Base-by-base conservation (phyloP, 2,113 vertebrate species). In the Ochotona curzoniae region DNA sequence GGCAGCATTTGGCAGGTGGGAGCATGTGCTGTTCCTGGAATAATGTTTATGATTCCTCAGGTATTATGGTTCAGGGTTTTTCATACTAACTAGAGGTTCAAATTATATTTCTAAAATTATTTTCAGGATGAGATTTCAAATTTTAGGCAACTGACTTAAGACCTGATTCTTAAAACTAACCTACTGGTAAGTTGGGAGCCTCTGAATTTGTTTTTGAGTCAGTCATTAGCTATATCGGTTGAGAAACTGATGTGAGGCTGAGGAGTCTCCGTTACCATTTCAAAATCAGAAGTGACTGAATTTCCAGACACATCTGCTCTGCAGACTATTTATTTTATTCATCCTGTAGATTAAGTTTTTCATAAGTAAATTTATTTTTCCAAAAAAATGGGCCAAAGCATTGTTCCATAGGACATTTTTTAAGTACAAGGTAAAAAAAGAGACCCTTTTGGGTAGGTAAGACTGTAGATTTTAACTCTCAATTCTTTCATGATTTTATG, bases 191-290 rank as follows among this genome's bases (percentile, higher is more conserved):
- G 35, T 32, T 20, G 6, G 47, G 25, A 76, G 57, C n/a, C 47
- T 82, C 73, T 57, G 1, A 14, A 28, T 51, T 85, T 63, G 78
- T 88, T 79, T 49, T 74, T 85, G 20, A 74, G 28, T 84, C 63
- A 87, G 26, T 54, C 54, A 76, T 70, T 95, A 92, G 49, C 30
- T 51, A 49, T 63, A 64, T 89, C 75, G 70, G 30, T 47, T 87
- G 67, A 95, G 82, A 94, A 94, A 88, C 11, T 69, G 32, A 89
- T 83, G 2, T 92, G 54, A 94, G 49, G 57, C 21, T 73, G 54
- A 90, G 28, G 20, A 84, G 85, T 67, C 83, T 92, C 57, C 18
- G 90, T 7, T 35, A n/a, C 60, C 69, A 5, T 1, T 82, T 71
- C 44, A 78, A 69, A 91, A 57, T 74, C 15, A 32, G 32, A 92